Conservation (phyloP, 2,888 invertebrate species). For the Deilephila elpenor region DNA sequence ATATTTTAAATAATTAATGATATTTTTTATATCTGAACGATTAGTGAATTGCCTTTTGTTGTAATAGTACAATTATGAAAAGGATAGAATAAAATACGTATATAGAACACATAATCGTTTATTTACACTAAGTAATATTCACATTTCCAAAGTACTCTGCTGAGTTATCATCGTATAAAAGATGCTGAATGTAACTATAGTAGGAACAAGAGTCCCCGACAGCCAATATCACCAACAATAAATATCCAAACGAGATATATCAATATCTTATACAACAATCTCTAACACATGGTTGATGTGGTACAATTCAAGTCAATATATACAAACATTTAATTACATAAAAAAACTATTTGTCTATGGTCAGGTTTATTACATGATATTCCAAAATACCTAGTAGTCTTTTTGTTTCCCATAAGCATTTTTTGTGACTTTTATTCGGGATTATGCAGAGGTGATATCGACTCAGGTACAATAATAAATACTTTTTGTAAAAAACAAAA, state of each 20-base stretch:
- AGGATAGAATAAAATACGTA: constrained; percentile 29
- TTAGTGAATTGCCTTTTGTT: no score
- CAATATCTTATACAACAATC: not conserved
- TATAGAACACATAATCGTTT: constrained; percentile 79
- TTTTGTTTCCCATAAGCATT: not conserved
- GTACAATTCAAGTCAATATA: not conserved
- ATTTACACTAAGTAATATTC: constrained; percentile 80
- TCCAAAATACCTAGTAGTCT: not conserved
- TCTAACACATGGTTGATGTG: not conserved
- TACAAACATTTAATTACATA: not conserved
- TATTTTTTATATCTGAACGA: no score
- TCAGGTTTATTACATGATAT: no score
- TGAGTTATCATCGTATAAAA: constrained; percentile 37
- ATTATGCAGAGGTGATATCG: constrained; percentile 28
- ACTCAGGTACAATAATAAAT: constrained; percentile 22
- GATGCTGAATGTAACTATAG: constrained; percentile 42
- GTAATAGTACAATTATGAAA: not conserved
- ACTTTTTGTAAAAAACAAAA: constrained; percentile 5
- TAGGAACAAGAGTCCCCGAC: constrained; percentile 49
- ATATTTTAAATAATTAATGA: no score
- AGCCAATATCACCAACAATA: constrained; percentile 29
- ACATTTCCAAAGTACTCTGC: constrained; percentile 56
- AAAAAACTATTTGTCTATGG: not conserved
- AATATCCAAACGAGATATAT: not conserved
- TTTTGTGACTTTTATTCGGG: constrained; percentile 1